Conservation (phyloP, 2,797 vertebrate genomes). For the Sebastes cheni region DNA sequence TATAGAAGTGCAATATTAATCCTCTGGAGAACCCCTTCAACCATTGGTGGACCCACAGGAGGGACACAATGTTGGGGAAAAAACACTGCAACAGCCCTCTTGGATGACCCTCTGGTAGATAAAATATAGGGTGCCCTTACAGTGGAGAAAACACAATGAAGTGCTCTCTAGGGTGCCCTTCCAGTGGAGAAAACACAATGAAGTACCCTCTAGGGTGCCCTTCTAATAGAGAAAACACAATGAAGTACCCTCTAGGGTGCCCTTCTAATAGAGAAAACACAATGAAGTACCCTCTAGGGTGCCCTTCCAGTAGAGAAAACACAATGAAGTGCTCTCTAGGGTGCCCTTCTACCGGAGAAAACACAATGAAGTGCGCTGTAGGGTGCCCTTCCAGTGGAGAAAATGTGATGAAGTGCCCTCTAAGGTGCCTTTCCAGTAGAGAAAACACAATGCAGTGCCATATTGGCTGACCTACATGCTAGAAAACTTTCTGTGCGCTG, state of each 20-base stretch:
- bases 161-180: neutral
- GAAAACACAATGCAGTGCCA: neutral
- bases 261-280: fast-evolving
- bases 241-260: neutral
- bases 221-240: no score
- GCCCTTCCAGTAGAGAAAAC: neutral
- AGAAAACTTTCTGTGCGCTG: neutral
- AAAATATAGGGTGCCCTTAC: no score
- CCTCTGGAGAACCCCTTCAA: neutral
- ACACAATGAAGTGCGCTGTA: fast-evolving
- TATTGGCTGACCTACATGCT: neutral
- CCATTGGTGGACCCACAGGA: no score
- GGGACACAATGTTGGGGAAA: no score
- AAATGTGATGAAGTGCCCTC: fast-evolving
- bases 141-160: neutral
- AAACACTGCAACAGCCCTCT: neutral
- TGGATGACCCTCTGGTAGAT: neutral
- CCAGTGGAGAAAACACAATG: fast-evolving
- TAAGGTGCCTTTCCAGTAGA: no score
- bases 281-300: neutral
- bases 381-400: neutral
- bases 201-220: no score
- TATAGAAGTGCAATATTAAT: neutral
- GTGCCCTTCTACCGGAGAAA: fast-evolving
- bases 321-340: fast-evolving